phyloP scores from a whole-genome alignment of 2,797 vertebrate species.

The Leptatherina wallacei region DNA sequence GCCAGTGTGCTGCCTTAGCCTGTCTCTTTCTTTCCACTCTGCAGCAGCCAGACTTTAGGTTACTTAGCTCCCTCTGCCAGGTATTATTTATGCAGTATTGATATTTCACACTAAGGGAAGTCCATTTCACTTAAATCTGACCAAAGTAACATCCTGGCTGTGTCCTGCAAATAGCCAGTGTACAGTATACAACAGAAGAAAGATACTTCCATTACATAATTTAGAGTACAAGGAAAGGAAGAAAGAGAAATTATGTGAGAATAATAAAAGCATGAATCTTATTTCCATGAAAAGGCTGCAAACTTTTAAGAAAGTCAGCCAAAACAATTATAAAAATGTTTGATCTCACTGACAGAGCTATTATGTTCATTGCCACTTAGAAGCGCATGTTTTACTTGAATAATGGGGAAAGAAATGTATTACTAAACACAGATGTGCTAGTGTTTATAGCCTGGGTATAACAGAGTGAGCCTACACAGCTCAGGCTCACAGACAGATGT shows the following conservation, averaged over 20 bases:
- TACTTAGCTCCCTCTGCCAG: conserved; percentile 65
- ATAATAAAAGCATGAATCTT: background rate
- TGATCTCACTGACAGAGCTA: conserved; percentile 46
- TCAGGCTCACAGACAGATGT: conserved; percentile 51
- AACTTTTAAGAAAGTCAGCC: background rate
- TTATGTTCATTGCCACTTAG: conserved; percentile 64
- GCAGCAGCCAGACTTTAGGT: conserved; percentile 41
- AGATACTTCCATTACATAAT: conserved; percentile 25
- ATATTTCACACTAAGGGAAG: conserved; percentile 75
- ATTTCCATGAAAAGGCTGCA: conserved; percentile 2
- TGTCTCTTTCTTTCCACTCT: conserved; percentile 45
- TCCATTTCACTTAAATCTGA: conserved; percentile 83
- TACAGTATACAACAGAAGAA: conserved; percentile 40
- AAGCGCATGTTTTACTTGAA: conserved; percentile 59
- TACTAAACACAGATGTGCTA: conserved; percentile 45
- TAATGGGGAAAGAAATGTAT: conserved; percentile 53
- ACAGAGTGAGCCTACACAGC: conserved; percentile 22
- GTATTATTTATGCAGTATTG: conserved; percentile 83
- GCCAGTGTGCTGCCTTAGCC: conserved; percentile 53
- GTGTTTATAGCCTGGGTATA: conserved; percentile 50
- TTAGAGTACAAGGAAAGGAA: conserved; percentile 23
- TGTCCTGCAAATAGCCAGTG: conserved; percentile 56
- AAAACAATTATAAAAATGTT: conserved; percentile 7
- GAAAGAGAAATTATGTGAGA: conserved; percentile 24
- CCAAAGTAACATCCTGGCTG: conserved; percentile 73